These are phyloP conservation scores for Poecilia latipinna DNA, from an alignment of 2,113 vertebrate genomes.

Conservation along the genomic window DNA sequence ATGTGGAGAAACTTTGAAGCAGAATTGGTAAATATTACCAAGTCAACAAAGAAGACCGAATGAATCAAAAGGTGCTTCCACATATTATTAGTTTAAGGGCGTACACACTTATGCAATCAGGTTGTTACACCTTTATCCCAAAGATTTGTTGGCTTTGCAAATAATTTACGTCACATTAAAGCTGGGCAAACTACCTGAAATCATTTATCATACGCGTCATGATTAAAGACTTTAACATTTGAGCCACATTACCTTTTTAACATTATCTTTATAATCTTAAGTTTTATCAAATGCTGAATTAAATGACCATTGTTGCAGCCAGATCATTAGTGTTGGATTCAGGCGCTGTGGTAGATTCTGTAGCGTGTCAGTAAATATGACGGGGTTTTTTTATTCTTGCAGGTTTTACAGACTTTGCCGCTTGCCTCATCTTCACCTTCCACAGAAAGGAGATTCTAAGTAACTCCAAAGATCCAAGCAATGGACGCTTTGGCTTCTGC, in stretches of 20 bases:
- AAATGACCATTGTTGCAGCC: neutral
- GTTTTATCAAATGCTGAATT: neutral
- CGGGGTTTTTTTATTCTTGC: slow-evolving; percentile 1
- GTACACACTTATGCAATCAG: too few species aligned
- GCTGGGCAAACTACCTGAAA: neutral
- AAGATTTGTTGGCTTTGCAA: neutral
- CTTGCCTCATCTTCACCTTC: slow-evolving; percentile 86
- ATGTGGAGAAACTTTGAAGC: too few species aligned
- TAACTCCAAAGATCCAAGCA: slow-evolving; percentile 57
- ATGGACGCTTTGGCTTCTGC: slow-evolving; percentile 86
- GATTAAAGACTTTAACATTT: too few species aligned
- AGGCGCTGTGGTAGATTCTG: neutral
- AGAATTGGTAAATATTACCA: neutral
- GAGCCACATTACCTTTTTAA: neutral
- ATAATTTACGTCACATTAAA: neutral
- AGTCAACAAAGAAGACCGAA: neutral
- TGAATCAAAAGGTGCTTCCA: neutral
- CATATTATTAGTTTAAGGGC: neutral
- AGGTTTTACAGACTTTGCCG: slow-evolving; percentile 84
- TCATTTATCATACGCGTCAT: neutral
- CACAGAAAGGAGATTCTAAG: slow-evolving; percentile 81
- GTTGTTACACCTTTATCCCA: neutral
- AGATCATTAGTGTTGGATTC: neutral
- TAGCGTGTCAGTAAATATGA: neutral
- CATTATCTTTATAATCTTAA: neutral